phyloP scores from a whole-genome alignment of 2,113 vertebrate species.

The Isichthys henryi region DNA sequence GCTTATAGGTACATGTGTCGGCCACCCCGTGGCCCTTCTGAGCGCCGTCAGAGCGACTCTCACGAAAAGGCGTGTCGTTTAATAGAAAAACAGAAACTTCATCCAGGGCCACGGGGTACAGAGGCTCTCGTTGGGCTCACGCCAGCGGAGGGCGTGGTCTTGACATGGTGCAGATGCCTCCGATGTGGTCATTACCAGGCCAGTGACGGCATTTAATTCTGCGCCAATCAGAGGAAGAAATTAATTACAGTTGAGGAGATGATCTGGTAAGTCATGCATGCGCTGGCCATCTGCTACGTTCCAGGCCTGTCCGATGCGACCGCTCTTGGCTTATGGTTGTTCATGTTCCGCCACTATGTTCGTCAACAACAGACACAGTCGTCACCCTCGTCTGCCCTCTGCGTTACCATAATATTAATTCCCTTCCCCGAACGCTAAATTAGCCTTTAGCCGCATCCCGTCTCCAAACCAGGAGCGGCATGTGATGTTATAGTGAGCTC shows the following conservation, averaged over 20 bases:
- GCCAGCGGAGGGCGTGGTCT: neutral
- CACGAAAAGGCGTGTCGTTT: neutral
- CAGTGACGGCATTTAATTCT: conserved; percentile 24
- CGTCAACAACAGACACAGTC: neutral
- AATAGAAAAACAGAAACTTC: neutral
- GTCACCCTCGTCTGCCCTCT: neutral
- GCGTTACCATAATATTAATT: neutral
- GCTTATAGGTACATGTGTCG: neutral
- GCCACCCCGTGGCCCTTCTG: neutral
- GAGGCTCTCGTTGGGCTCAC: neutral
- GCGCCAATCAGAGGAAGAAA: conserved; percentile 24
- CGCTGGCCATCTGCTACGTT: conserved; percentile 30
- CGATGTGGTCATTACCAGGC: conserved; percentile 22
- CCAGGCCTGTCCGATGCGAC: neutral
- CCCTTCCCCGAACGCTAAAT: neutral
- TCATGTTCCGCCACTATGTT: neutral
- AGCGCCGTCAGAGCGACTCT: neutral
- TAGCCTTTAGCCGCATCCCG: neutral
- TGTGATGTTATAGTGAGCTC: neutral
- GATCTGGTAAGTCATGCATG: conserved; percentile 30
- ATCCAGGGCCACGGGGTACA: neutral
- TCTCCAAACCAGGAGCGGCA: neutral
- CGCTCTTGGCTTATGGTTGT: neutral
- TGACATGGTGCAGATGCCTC: conserved; percentile 19
- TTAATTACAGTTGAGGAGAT: conserved; percentile 32